Base-by-base conservation (phyloP, 1,140 invertebrate genomes). In the Drepana arcuata region DNA sequence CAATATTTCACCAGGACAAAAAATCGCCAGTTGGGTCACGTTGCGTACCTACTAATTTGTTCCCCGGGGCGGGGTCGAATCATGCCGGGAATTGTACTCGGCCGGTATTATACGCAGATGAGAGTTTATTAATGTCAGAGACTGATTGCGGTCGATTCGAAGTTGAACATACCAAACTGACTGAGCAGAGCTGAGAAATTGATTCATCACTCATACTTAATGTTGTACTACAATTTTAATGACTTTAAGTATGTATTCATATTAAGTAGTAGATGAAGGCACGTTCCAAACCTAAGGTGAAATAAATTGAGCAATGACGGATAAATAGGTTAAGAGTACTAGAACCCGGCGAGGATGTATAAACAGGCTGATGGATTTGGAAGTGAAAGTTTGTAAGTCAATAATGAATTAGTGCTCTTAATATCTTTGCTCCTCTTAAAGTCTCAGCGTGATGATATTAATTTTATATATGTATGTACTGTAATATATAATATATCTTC, bases 11-110 rank as follows among this genome's bases (percentile, higher is more conserved):
- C 29, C 26, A 26, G 24, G 61, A 64, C 61, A 69, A 73, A 73
- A 72, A 70, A 71, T 71, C 60, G 34, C 25, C 34, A 79, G 59
- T 72, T 55, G 30, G 38, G 60, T 72, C 71, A 77, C 74, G 72
- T 75, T 60, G 27, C 36, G 49, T 43, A 63, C 69, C 74, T 43
- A 63, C 69, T 75, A 75, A 79, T 74, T 72, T 60, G 48, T 37
- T 63, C 68, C 51, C 47, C 52, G 33, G 54, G 62, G 44, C 41
- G 24, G 30, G 29, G 11, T 48, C 48, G 49, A 75, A 69, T 73
- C 67, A 71, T 73, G 67, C 39, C 56, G 35, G 41, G 65, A 68
- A 71, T 75, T 57, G 61, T 62, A 64, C 62, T 63, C 52, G 60
- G 55, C 53, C 56, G 60, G 41, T 54, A 34, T 51, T 47, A 51